Conservation (phyloP, 1,140 invertebrate species). For the Phthorimaea operculella region DNA sequence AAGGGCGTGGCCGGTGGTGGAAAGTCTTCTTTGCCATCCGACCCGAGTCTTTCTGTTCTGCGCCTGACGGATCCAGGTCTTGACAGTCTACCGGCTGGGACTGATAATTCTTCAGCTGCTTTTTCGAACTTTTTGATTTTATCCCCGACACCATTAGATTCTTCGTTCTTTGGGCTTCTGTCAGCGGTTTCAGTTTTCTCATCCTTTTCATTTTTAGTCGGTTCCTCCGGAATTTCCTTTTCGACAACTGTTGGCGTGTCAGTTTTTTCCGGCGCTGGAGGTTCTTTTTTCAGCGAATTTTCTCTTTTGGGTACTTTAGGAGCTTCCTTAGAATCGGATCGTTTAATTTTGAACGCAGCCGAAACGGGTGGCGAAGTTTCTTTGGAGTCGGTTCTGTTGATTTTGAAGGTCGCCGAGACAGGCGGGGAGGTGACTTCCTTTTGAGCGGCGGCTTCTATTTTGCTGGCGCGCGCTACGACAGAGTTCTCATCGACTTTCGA, state of each 20-base stretch:
- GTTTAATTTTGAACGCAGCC: slow-evolving; percentile 12
- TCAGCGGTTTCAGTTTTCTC: slow-evolving; percentile 12
- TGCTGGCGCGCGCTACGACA: background rate
- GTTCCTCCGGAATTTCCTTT: background rate
- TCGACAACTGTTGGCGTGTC: background rate
- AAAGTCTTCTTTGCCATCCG: slow-evolving; percentile 43
- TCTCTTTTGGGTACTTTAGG: slow-evolving; percentile 30
- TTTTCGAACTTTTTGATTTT: slow-evolving; percentile 62
- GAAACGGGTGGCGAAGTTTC: slow-evolving; percentile 4
- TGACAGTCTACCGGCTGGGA: slow-evolving; percentile 33
- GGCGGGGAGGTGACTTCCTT: slow-evolving; percentile 1
- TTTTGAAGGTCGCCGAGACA: background rate
- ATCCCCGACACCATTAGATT: slow-evolving; percentile 57
- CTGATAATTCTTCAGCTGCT: slow-evolving; percentile 49
- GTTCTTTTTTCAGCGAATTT: slow-evolving; percentile 28
- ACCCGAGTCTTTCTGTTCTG: slow-evolving; percentile 38
- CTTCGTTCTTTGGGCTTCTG: slow-evolving; percentile 27
- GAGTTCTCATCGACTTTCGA: slow-evolving; percentile 15
- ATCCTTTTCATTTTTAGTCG: background rate
- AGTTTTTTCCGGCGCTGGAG: background rate
- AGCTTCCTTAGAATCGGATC: slow-evolving; percentile 25
- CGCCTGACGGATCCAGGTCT: slow-evolving; percentile 49
- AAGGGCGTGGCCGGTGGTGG: slow-evolving; percentile 50
- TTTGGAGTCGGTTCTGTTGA: slow-evolving; percentile 28
- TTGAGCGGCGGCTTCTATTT: background rate